Evolutionary conservation across 2,888 invertebrate genomes (phyloP), one percentile per base, ranked within the genome.

Genomic region (Ichneumon xanthorius): DNA sequence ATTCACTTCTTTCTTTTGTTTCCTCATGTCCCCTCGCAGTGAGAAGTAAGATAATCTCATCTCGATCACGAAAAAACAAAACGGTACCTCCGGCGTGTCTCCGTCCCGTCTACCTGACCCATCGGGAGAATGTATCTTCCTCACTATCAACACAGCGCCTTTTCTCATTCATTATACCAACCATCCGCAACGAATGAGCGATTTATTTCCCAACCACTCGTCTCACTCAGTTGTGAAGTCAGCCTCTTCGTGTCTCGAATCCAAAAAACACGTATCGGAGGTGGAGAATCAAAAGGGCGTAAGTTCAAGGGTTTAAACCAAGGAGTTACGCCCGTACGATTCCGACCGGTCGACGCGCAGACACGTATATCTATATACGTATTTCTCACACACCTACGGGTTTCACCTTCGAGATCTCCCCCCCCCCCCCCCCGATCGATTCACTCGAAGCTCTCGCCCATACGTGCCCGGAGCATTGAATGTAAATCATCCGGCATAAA

Each of bases 391-490:
- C 61, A 61, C 61, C 6, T 14, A 9, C 61, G 37, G n/a, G 48
- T 75, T 77, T 80, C 50, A 58, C 55, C 53, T 58, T 63, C 58
- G 58, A 77, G 58, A 77, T 84, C 55, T 72, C n/a, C n/a, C n/a
- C n/a, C n/a, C n/a, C n/a, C n/a, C 37, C 45, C 72, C 37, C 84
- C 72, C 37, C 84, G 77, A 77, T 84, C 72, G 50, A 19, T 22
- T 58, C 55, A 37, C 45, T 67, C 9, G 16, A 67, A 73, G 58
- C 58, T 55, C 22, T 11, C 58, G 30, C 45, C 40, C 40, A 55
- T 61, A 53, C 22, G 50, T 50, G 33, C 75, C 80, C 81, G 70
- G 82, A 80, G 79, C 86, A 88, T 88, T 87, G 84, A 86, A 87
- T 88, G 85, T 82, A 86, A 88, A 88, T 87, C 73, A 55, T 33